Conservation (phyloP, 35 echinoderm and acorn worm species). For the Patiria miniata region DNA sequence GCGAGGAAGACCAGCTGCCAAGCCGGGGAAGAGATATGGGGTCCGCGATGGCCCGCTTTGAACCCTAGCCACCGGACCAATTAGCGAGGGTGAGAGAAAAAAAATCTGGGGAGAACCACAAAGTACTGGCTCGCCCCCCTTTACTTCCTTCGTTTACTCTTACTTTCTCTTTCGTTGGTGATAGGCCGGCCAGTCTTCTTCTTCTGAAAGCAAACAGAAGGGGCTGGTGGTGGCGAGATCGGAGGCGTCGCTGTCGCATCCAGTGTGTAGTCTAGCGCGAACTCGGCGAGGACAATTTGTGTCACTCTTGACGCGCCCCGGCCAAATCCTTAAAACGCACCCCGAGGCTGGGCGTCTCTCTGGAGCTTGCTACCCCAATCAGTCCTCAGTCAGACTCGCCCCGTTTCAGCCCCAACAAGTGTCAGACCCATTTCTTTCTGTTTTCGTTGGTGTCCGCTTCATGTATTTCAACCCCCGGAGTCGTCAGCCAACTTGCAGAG, state of each 20-base stretch:
- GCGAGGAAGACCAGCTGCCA: constrained; percentile 24
- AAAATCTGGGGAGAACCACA: neutral
- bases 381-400: neutral
- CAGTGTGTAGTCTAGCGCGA: constrained; percentile 21
- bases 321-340: neutral
- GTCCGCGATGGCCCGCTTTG: neutral
- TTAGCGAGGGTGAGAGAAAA: constrained; percentile 11
- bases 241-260: constrained; percentile 6
- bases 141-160: neutral
- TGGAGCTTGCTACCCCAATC: neutral
- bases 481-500: neutral
- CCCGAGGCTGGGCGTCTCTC: constrained; percentile 11
- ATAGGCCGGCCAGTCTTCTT: neutral
- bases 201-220: constrained; percentile 7
- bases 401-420: neutral
- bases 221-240: neutral
- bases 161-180: neutral
- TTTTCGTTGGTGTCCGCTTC: neutral
- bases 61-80: neutral
- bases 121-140: neutral
- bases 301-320: constrained; percentile 15
- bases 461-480: neutral
- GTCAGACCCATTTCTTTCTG: neutral
- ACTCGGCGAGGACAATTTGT: constrained; percentile 23
- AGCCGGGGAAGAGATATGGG: neutral